Evolutionary conservation across 2,797 vertebrate species (phyloP).

Genomic region (Melanotaenia parkinsoni): DNA sequence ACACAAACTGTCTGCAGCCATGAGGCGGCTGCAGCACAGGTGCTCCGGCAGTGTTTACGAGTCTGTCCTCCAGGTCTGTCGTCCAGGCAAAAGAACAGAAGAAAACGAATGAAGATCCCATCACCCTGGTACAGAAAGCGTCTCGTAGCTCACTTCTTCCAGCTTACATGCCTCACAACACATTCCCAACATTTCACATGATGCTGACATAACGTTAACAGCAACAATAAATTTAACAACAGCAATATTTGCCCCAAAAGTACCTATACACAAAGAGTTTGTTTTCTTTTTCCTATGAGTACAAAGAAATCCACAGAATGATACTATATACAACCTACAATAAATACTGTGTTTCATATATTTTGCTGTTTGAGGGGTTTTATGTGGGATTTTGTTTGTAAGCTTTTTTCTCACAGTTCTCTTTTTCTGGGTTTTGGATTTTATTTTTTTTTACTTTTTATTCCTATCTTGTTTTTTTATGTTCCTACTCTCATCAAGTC

Average conservation of each 20-base stretch:
- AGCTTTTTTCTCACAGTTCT: conserved; percentile 63
- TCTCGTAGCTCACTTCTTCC: conserved; percentile 34
- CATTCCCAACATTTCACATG: conserved; percentile 62
- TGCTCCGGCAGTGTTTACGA: conserved; percentile 34
- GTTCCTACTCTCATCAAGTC: conserved; percentile 74
- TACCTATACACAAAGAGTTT: conserved; percentile 85
- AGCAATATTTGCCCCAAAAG: conserved; percentile 83
- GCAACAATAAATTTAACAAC: conserved; percentile 82
- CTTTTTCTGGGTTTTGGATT: conserved; percentile 41
- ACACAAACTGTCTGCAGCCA: conserved; percentile 55
- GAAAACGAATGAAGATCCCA: conserved; percentile 31
- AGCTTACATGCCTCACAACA: conserved; percentile 63
- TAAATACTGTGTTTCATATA: conserved; percentile 91
- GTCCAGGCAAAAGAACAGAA: conserved; percentile 6
- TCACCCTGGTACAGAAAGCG: conserved; percentile 39
- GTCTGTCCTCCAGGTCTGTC: conserved; percentile 25
- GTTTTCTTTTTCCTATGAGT: conserved; percentile 81
- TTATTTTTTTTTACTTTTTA: conserved; percentile 41
- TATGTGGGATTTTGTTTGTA: conserved; percentile 57
- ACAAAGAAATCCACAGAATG: conserved; percentile 88
- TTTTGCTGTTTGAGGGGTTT: conserved; percentile 77
- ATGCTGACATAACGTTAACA: conserved; percentile 79
- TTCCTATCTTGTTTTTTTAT: conserved; percentile 34
- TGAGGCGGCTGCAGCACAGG: conserved; percentile 32
- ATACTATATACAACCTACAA: conserved; percentile 93